Evolutionary conservation across 2,888 invertebrate species (phyloP).

Genomic region (Microctonus aethiopoides): DNA sequence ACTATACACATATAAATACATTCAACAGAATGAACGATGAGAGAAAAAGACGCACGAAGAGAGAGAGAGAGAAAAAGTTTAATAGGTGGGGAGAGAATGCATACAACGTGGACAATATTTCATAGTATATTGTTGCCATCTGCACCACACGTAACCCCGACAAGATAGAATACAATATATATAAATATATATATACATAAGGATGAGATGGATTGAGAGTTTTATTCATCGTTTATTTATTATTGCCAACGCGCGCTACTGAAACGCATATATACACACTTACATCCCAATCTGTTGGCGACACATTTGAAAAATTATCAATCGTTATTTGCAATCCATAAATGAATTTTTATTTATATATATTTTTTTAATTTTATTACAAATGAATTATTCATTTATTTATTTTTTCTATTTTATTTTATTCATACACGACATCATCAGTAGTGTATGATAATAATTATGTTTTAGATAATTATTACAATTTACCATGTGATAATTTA

Average conservation of each 20-base stretch:
- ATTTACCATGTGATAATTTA: too few species aligned
- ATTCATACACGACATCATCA: neutral
- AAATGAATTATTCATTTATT: conserved; percentile 28
- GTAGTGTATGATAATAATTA: conserved; percentile 34
- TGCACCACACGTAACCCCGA: conserved; percentile 64
- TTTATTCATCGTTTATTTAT: conserved; percentile 67
- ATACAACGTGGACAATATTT: conserved; percentile 61
- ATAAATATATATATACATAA: conserved; percentile 28
- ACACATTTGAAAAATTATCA: conserved; percentile 66
- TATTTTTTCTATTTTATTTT: conserved; percentile 1
- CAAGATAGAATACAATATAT: conserved; percentile 50
- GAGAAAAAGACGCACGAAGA: neutral
- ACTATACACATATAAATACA: neutral
- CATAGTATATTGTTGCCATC: conserved; percentile 67
- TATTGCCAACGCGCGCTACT: conserved; percentile 61
- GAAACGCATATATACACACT: conserved; percentile 44
- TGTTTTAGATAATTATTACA: too few species aligned
- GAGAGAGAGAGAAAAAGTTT: neutral
- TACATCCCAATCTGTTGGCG: conserved; percentile 54
- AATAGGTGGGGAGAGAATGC: too few species aligned
- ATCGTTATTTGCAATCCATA: conserved; percentile 58
- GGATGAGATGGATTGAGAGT: conserved; percentile 42
- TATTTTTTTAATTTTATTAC: conserved; percentile 27
- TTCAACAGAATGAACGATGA: neutral
- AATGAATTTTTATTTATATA: conserved; percentile 24